Evolutionary conservation across 2,888 invertebrate species (phyloP), one percentile per base, ranked within the genome.

Genomic region (Epinotia ramella): DNA sequence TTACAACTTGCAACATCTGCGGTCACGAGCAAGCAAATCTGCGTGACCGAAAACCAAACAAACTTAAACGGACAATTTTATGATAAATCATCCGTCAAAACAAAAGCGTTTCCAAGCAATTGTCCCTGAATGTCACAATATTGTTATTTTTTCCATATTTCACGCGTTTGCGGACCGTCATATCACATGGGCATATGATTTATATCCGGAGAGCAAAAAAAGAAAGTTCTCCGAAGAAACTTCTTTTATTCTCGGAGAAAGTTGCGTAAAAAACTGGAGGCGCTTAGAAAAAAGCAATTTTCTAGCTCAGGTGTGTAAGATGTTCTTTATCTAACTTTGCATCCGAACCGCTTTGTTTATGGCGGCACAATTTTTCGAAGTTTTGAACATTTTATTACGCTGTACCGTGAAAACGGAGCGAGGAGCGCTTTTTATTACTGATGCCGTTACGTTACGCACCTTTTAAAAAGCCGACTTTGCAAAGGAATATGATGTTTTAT

Each of bases 281-380:
- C 91, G 93, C 90, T 93, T 93, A 92, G 91, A 94, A 94, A 94
- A 94, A 94, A 93, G 94, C 93, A 94, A 94, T 94, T 94, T 94
- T 89, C 94, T 93, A 94, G 93, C 94, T 94, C 94, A 94, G 94
- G 94, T 94, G 94, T 94, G 94, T 94, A 89, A 91, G 94, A 94
- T 93, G 94, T 94, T 94, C 92, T 94, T 94, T 94, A 94, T 94
- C 94, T 94, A 93, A 94, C 91, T 94, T 94, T 94, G 92, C 94
- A 94, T 94, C 94, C 93, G 91, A 92, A 91, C 90, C 84, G 89
- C 84, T 92, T 94, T 93, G 92, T 94, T 94, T 94, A 94, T 90
- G 92, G 87, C 84, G 90, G 89, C 88, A 90, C 91, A 93, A 93
- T 93, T 93, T 93, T 93, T 90, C 88, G 81, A 93, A 93, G 87